Evolutionary conservation across 2,888 invertebrate genomes (phyloP).

Genomic region (Congeria kusceri): DNA sequence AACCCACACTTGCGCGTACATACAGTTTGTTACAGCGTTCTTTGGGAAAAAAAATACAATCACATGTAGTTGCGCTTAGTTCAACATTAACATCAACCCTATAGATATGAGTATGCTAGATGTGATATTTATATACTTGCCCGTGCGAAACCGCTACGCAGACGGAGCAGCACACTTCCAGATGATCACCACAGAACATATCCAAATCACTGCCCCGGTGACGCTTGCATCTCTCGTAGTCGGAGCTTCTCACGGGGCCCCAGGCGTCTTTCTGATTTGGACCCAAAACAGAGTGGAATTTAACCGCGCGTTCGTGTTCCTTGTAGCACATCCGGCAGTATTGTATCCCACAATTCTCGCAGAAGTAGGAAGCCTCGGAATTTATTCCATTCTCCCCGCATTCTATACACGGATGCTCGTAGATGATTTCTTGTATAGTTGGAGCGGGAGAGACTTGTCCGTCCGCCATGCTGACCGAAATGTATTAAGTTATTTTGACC

Average conservation of each 20-base stretch:
- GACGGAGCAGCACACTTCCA: not conserved
- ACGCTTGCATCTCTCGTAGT: not conserved
- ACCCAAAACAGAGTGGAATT: not conserved
- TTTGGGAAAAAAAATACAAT: too few species aligned
- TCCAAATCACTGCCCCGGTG: not conserved
- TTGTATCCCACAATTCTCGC: slow-evolving; percentile 2
- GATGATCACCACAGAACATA: not conserved
- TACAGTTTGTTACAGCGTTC: too few species aligned
- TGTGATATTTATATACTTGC: too few species aligned
- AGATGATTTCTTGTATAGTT: not conserved
- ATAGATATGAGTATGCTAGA: too few species aligned
- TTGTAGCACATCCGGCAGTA: slow-evolving; percentile 1
- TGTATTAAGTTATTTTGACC: too few species aligned
- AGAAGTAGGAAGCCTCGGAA: not conserved
- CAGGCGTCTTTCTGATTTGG: not conserved
- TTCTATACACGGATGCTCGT: not conserved
- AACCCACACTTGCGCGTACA: too few species aligned
- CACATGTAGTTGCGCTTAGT: too few species aligned
- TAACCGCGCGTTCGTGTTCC: not conserved
- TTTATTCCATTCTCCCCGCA: not conserved
- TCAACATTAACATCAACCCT: too few species aligned
- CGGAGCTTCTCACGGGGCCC: not conserved
- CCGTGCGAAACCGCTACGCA: not conserved
- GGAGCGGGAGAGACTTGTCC: not conserved
- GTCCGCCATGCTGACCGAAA: not conserved